These are phyloP conservation scores for Scaptomyza caliginosa DNA, from an alignment of 2,888 invertebrate genomes.

Conservation along the genomic window DNA sequence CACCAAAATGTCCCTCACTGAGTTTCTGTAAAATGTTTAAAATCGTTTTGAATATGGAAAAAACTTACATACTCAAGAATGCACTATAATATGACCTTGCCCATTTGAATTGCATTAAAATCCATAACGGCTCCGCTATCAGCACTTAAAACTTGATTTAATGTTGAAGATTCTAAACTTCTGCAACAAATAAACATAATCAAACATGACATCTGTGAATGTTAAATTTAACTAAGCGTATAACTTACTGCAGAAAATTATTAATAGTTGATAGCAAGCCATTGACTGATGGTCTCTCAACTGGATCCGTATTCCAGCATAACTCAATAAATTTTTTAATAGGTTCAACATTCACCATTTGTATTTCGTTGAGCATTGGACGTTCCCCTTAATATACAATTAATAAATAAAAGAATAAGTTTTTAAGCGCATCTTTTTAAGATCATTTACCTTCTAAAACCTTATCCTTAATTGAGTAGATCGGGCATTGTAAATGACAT, in stretches of 20 bases:
- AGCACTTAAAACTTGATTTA: background rate
- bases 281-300: background rate
- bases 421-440: background rate
- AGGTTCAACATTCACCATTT: background rate
- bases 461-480: background rate
- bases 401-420: background rate
- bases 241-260: background rate
- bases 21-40: background rate
- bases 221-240: background rate
- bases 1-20: background rate
- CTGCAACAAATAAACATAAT: background rate
- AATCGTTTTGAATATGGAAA: background rate
- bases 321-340: background rate
- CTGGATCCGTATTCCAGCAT: background rate
- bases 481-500: background rate
- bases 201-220: too few relatives aligned
- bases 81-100: background rate
- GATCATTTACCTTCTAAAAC: background rate
- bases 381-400: background rate
- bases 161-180: background rate
- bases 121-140: background rate
- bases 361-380: background rate
- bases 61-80: background rate
- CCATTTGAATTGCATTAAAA: background rate
- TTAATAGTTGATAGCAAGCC: background rate